Percentiles rank a stretch among this genome's conserved stretches.
These are phyloP conservation scores for Raillietiella orientalis DNA, from an alignment of 2,888 invertebrate genomes.

Conservation along the genomic window DNA sequence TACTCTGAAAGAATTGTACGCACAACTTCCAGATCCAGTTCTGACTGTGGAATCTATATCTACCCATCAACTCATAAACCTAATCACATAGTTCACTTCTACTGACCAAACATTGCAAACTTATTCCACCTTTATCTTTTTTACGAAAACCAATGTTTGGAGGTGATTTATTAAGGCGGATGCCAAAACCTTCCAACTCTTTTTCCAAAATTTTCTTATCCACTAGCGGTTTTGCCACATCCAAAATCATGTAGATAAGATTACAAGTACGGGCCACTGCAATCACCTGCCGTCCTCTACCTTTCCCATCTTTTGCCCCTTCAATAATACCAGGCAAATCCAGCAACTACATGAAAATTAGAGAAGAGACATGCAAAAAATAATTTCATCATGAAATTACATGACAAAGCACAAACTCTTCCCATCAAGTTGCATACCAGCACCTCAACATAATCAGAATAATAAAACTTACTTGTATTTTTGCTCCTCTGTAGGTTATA, in stretches of 20 bases:
- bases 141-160: slow-evolving; percentile 83
- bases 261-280: slow-evolving; percentile 95
- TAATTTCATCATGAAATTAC: no score
- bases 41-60: slow-evolving; percentile 42
- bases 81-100: slow-evolving; percentile 3
- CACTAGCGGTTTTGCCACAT: slow-evolving; percentile 82
- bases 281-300: slow-evolving; percentile 91
- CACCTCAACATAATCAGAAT: slow-evolving; percentile 2
- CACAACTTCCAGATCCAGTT: slow-evolving; percentile 74
- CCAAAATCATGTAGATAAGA: slow-evolving; percentile 84
- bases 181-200: slow-evolving; percentile 94
- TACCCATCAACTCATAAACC: not conserved
- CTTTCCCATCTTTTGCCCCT: slow-evolving; percentile 98
- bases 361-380: slow-evolving; percentile 1
- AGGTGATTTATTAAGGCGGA: slow-evolving; percentile 72
- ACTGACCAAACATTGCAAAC: slow-evolving; percentile 55
- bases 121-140: slow-evolving; percentile 97
- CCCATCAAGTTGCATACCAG: no score
- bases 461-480: slow-evolving; percentile 46
- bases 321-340: slow-evolving; percentile 99
- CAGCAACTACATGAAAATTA: slow-evolving; percentile 28
- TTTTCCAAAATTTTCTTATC: slow-evolving; percentile 88
- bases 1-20: slow-evolving; percentile 89
- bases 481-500: slow-evolving; percentile 94
- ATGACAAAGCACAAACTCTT: no score